Percentiles rank a stretch among this genome's conserved stretches.
phyloP scores from a whole-genome alignment of 2,888 invertebrate genomes.

The Andrena dorsata region DNA sequence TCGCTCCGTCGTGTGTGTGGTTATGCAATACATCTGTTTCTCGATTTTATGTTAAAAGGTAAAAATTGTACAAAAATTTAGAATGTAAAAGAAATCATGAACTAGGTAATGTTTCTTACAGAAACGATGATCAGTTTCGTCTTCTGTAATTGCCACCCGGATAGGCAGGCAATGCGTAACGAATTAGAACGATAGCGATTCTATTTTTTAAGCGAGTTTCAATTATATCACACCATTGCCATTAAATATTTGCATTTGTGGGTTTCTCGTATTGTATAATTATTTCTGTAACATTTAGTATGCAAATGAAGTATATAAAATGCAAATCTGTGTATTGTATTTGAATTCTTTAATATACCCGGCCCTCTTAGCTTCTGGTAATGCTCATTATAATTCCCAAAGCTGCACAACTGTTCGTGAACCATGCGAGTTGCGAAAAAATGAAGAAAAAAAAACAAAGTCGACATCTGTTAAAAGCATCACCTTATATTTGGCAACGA shows the following conservation, averaged over 20 bases:
- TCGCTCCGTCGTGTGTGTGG: slow-evolving; percentile 18
- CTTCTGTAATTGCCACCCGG: slow-evolving; percentile 33
- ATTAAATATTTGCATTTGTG: slow-evolving; percentile 78
- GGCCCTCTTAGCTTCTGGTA: background rate
- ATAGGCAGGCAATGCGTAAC: slow-evolving; percentile 20
- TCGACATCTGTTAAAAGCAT: slow-evolving; percentile 69
- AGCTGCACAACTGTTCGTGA: background rate
- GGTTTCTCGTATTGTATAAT: slow-evolving; percentile 73
- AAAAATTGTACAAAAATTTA: slow-evolving; percentile 65
- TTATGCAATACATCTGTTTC: slow-evolving; percentile 42
- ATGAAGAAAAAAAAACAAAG: background rate
- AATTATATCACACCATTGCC: slow-evolving; percentile 67
- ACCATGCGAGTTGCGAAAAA: background rate
- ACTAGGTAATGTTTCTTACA: slow-evolving; percentile 38
- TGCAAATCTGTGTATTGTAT: slow-evolving; percentile 68
- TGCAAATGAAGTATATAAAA: slow-evolving; percentile 76
- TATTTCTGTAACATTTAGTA: slow-evolving; percentile 80
- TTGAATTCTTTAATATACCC: background rate
- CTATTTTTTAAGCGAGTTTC: slow-evolving; percentile 62
- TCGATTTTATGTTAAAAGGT: slow-evolving; percentile 50
- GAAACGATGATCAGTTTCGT: slow-evolving; percentile 21
- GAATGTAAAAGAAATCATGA: slow-evolving; percentile 53
- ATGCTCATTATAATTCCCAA: background rate
- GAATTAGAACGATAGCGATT: slow-evolving; percentile 37
- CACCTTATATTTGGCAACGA: slow-evolving; percentile 79